These are phyloP conservation scores for Amitus sp. DNA, from an alignment of 2,888 invertebrate genomes.

Conservation along the genomic window DNA sequence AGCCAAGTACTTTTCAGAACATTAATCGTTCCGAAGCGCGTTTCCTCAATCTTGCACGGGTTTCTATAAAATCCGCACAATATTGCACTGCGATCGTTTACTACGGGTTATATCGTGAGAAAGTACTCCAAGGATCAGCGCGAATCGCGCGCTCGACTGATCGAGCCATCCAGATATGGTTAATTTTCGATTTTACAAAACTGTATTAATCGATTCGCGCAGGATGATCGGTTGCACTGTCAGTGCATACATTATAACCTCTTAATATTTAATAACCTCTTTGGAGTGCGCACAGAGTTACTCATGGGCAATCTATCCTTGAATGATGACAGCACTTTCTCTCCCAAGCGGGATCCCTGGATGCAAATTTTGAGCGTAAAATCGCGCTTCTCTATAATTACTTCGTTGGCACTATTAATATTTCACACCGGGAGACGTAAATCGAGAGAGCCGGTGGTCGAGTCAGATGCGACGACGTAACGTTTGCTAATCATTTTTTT, in stretches of 20 bases:
- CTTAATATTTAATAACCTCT: constrained; percentile 6
- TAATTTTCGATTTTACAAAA: constrained; percentile 4
- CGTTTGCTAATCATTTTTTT: too few species aligned
- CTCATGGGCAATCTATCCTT: constrained; percentile 5
- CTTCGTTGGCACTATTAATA: too few species aligned
- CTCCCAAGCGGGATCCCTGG: background rate
- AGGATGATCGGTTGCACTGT: background rate
- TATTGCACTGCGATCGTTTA: background rate
- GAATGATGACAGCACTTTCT: constrained; percentile 6
- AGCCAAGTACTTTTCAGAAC: background rate
- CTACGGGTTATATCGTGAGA: background rate
- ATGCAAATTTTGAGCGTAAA: background rate
- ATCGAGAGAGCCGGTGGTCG: too few species aligned
- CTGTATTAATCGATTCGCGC: constrained; percentile 2
- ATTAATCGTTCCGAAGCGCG: constrained; percentile 1
- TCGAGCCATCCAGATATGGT: background rate
- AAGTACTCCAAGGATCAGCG: background rate
- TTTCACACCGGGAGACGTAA: too few species aligned
- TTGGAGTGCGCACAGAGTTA: background rate
- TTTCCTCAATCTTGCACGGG: constrained; percentile 2
- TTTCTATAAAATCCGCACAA: constrained; percentile 1
- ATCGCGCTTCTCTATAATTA: too few species aligned
- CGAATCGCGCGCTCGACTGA: background rate
- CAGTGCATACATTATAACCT: background rate
- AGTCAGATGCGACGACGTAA: too few species aligned